Base-by-base conservation (phyloP, 2,113 vertebrate genomes). In the Tragulus kanchil region DNA sequence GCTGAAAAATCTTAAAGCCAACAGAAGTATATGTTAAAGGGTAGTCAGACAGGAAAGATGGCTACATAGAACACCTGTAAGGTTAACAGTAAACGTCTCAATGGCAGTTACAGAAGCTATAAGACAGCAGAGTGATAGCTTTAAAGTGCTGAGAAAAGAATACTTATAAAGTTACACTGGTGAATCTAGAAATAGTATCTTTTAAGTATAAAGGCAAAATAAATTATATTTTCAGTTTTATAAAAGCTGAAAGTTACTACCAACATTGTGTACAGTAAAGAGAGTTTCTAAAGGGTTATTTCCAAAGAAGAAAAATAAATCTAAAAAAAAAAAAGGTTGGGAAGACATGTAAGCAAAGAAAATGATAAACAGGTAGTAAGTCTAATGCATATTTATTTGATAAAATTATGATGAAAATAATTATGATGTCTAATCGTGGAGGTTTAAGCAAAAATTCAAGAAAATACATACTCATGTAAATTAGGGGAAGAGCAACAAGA, bases 171-270 rank as follows among this genome's bases (percentile, higher is more conserved):
- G 8, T 45, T 81, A 61, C 31, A 21, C 23, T 56, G 82, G 3
- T 45, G 52, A 71, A 61, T 8, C 25, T 54, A 90, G 48, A 6
- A 95, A 62, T 54, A 85, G 25, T 62, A 56, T 26, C 75, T 95
- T 79, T 89, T 16, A 83, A 93, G 28, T 61, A 36, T 54, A 73
- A 81, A 25, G 9, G 59, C n/a, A 71, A 95, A 95, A 92, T 14
- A 69, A 92, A 91, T 50, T 11, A 23, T 92, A 42, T 85, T 90
- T 91, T 69, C 31, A 83, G 45, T 45, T 77, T 83, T 79, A 89
- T 48, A 88, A 85, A 97, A 93, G 14, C 50, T n/a, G 1, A 81
- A 93, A 65, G 71, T 96, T 87, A 50, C 25, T 67, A n/a, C 65
- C 4, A 87, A 36, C 8, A 73, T 15, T 25, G 26, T 11, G 48